Evolutionary conservation across 2,113 vertebrate genomes (phyloP), one percentile per base, ranked within the genome.

Genomic region (Silurus meridionalis): DNA sequence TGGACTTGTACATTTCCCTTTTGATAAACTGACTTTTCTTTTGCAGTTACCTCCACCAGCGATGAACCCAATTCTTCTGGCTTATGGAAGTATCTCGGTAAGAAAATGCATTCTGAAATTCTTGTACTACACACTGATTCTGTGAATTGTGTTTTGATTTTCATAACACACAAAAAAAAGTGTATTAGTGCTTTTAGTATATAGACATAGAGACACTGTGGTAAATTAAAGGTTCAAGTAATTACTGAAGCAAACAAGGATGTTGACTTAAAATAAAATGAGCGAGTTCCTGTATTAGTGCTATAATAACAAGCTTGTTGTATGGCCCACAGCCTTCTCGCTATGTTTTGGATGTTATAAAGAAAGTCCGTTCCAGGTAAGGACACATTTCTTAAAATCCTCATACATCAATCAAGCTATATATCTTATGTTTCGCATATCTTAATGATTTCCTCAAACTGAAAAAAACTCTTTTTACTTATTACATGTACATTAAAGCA

Each of bases 321-420:
- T 50, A 14, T 64, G n/a, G 0, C 88, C 46, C 78, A 8, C 86
- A 99, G 97, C 96, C 97, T 23, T 95, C 96, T 28, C 94, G 91
- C 0, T 98, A 99, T 0, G 95, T 99, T 19, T 91, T 99, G 15
- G 97, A 99, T 61, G 96, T 97, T 83, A 95, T 99, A 87, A 99
- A 95, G 94, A 98, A 98, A 87, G 96, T 99, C 91, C 94, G 93
- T 87, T 99, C 97, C 0, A 99, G 98, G 98, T 99, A 89, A 94
- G 90, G n/a, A 0, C 19, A 19, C 5, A 77, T 46, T 50, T n/a
- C 46, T 14, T 11, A 48, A 37, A 37, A 37, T 37, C 37, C 28
- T 74, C 37, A 50, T 0, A 25, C 63, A 78, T n/a, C 37, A 37
- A 25, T 2, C 64, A 8, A 61, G 37, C 28, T 6, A 28, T 15